phyloP scores from a whole-genome alignment of 2,113 vertebrate species.

The Oxyura jamaicensis region DNA sequence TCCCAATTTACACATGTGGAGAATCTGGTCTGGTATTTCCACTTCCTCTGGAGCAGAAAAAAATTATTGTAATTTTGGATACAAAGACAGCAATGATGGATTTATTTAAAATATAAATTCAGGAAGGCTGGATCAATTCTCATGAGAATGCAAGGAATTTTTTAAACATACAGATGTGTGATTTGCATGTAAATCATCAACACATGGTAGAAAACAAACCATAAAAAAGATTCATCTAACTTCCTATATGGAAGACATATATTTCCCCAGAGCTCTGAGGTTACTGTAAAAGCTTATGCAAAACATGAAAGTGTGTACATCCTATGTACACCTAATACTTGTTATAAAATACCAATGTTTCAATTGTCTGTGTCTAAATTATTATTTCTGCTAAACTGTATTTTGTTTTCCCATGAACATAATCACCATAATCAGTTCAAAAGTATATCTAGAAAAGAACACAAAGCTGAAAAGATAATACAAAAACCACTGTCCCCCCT shows the following conservation, averaged over 20 bases:
- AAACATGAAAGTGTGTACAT: slow-evolving; percentile 76
- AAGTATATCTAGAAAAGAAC: slow-evolving; percentile 24
- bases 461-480: slow-evolving; percentile 39
- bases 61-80: background rate
- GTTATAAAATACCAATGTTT: slow-evolving; percentile 64
- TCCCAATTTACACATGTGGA: background rate
- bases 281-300: slow-evolving; percentile 74
- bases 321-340: slow-evolving; percentile 79
- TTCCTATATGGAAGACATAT: slow-evolving; percentile 65
- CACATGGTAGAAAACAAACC: slow-evolving; percentile 50
- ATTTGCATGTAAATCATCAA: slow-evolving; percentile 54
- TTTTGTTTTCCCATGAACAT: slow-evolving; percentile 40
- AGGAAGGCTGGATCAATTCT: slow-evolving; percentile 44
- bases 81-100: background rate
- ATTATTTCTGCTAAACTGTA: background rate
- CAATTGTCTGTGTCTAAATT: background rate
- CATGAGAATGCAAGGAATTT: slow-evolving; percentile 35
- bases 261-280: slow-evolving; percentile 65
- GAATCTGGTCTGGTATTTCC: background rate
- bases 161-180: slow-evolving; percentile 45
- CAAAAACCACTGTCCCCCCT: background rate
- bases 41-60: slow-evolving; percentile 13
- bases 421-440: background rate
- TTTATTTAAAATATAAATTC: slow-evolving; percentile 38
- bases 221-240: slow-evolving; percentile 54